Evolutionary conservation across 2,888 invertebrate species (phyloP).

Genomic region (Platycnemis pennipes): DNA sequence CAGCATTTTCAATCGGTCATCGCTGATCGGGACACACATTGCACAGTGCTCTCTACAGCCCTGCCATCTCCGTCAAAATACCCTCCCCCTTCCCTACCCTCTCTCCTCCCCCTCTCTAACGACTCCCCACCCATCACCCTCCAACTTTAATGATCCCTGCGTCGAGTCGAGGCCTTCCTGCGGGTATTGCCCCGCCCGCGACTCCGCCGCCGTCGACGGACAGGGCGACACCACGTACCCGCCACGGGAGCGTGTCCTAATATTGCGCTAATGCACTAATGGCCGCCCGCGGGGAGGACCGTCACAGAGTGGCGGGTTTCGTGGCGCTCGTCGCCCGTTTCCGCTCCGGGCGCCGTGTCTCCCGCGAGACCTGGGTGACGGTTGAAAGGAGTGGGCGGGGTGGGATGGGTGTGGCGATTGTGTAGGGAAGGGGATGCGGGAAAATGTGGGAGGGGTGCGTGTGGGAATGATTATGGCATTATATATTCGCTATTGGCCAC

Average conservation of each 20-base stretch:
- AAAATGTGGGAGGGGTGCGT: background rate
- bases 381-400: background rate
- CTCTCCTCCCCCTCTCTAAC: background rate
- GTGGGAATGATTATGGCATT: background rate
- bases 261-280: background rate
- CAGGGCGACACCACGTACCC: background rate
- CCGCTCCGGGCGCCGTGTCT: background rate
- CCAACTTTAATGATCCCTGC: background rate
- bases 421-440: background rate
- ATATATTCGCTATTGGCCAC: background rate
- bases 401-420: background rate
- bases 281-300: background rate
- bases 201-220: background rate
- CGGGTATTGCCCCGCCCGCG: background rate
- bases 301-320: background rate
- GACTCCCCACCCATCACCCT: background rate
- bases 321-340: background rate
- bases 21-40: background rate
- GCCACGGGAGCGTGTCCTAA: background rate
- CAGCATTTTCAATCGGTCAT: background rate
- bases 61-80: too few species aligned
- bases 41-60: background rate
- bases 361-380: background rate
- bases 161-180: background rate
- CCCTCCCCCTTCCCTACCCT: background rate